A percentile compares a stretch with the other conserved stretches of the same genome.
Evolutionary conservation across 2,113 vertebrate species (phyloP).

Genomic region (Zingel zingel): DNA sequence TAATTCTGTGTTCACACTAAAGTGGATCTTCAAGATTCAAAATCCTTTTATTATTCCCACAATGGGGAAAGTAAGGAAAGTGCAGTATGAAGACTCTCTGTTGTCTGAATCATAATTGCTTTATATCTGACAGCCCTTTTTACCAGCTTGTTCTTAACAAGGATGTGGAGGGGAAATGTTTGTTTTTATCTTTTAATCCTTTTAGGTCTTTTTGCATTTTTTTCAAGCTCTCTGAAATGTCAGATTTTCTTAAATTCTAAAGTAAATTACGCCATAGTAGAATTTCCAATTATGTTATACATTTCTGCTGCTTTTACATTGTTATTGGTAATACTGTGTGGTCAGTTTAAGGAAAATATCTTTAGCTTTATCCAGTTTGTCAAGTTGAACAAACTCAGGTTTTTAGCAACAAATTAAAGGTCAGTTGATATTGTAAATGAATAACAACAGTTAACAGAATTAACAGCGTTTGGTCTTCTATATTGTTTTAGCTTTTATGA

Average conservation of each 20-base stretch:
- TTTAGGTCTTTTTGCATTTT: constrained; percentile 4
- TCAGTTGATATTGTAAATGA: constrained; percentile 24
- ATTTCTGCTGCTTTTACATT: constrained; percentile 54
- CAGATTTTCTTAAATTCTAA: constrained; percentile 1
- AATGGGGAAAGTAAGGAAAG: background rate
- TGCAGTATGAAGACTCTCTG: constrained; percentile 3
- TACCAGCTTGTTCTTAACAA: constrained; percentile 7
- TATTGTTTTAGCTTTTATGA: constrained; percentile 21
- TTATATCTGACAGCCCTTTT: constrained; percentile 3
- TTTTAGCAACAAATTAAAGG: constrained; percentile 35
- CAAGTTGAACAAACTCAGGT: constrained; percentile 65
- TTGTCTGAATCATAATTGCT: constrained; percentile 31
- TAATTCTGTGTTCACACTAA: background rate
- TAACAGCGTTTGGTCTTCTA: background rate
- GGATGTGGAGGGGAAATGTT: background rate
- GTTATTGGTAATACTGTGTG: constrained; percentile 1
- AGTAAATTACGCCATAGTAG: background rate
- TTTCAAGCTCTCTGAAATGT: constrained; percentile 37
- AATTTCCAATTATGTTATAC: constrained; percentile 28
- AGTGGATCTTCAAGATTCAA: background rate
- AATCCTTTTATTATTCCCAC: too few relatives aligned
- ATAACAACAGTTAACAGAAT: constrained; percentile 25
- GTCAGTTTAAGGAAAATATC: constrained; percentile 27
- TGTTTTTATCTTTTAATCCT: constrained; percentile 16
- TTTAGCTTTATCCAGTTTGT: constrained; percentile 67